A percentile compares a stretch with the other conserved stretches of the same genome.
Evolutionary conservation across 2,888 invertebrate genomes (phyloP).

Genomic region (Clusia tigrina): DNA sequence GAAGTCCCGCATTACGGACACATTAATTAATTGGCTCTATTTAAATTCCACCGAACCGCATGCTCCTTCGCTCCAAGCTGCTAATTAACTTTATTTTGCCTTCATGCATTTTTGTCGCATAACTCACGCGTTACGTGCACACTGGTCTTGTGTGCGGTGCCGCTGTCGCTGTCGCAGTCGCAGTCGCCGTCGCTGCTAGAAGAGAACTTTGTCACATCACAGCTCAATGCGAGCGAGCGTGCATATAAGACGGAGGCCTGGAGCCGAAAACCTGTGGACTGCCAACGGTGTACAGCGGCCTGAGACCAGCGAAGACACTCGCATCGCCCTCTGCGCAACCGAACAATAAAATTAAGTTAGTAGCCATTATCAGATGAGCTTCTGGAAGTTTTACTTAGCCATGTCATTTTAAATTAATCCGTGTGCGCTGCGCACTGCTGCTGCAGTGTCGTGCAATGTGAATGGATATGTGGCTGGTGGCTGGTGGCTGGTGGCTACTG

Average conservation of each 20-base stretch:
- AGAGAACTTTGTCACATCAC: not conserved
- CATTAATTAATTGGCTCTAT: no score
- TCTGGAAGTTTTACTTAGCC: conserved; percentile 59
- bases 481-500: conserved; percentile 12
- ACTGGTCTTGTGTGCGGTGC: not conserved
- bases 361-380: conserved; percentile 63
- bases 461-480: not conserved
- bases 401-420: conserved; percentile 59
- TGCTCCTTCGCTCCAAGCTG: not conserved
- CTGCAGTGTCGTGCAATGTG: not conserved
- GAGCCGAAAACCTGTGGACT: not conserved
- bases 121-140: conserved; percentile 33
- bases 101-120: conserved; percentile 33
- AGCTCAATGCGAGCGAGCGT: no score
- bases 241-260: conserved; percentile 7
- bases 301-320: not conserved
- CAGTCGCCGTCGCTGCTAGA: no score
- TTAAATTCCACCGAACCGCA: no score
- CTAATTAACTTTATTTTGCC: conserved; percentile 21
- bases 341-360: conserved; percentile 57
- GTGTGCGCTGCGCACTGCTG: not conserved
- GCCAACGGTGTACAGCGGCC: conserved; percentile 17
- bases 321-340: conserved; percentile 24
- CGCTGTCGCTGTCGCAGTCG: no score
- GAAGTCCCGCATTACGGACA: no score